Evolutionary conservation across 2,113 vertebrate genomes (phyloP).

Genomic region (Rhynchomys soricoides): DNA sequence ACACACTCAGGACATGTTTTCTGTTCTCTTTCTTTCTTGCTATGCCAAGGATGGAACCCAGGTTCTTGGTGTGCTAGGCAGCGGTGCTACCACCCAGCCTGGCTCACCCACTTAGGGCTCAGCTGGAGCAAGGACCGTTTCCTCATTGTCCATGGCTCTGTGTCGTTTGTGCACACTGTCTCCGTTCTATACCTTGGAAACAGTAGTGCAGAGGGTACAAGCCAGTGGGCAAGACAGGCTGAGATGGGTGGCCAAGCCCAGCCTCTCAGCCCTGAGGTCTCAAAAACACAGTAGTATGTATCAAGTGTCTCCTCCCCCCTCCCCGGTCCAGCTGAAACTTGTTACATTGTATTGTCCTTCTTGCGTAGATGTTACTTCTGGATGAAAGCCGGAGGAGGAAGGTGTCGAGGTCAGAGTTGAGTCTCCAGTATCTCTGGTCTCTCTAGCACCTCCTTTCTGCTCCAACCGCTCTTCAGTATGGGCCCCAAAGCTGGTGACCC

Average conservation of each 20-base stretch:
- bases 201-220: not conserved
- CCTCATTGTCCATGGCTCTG: not conserved
- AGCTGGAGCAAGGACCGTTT: not conserved
- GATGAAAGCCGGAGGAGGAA: not conserved
- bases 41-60: not conserved
- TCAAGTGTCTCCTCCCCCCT: not conserved
- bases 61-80: not conserved
- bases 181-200: not conserved
- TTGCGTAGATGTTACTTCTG: not conserved
- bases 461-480: not conserved
- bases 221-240: not conserved
- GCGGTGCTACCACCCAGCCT: not conserved
- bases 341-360: not conserved
- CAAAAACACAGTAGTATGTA: not conserved
- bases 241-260: not conserved
- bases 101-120: not conserved
- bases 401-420: not conserved
- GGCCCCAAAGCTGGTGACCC: constrained; percentile 26
- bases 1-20: not conserved
- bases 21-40: not conserved
- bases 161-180: not conserved
- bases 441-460: not conserved
- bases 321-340: not conserved
- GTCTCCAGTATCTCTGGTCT: not conserved
- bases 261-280: not conserved